Evolutionary conservation across 2,113 vertebrate genomes (phyloP).

Genomic region (Atlantisia rogersi): DNA sequence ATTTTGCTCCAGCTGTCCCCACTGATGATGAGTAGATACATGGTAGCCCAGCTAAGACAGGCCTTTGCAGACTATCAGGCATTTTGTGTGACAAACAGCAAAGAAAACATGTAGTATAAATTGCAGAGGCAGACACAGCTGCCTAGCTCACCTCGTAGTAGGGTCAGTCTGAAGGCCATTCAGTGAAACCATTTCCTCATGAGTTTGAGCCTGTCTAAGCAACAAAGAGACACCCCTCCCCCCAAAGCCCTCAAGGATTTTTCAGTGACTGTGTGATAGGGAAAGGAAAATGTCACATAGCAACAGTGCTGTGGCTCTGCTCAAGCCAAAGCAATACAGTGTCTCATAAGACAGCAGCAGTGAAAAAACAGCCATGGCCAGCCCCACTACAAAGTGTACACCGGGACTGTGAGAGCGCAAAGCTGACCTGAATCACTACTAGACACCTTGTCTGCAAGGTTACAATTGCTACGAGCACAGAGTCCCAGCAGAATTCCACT

Average conservation of each 20-base stretch:
- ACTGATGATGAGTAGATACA: neutral
- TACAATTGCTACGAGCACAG: neutral
- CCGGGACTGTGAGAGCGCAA: neutral
- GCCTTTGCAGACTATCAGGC: neutral
- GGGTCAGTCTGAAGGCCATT: neutral
- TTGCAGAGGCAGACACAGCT: neutral
- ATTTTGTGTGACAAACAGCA: neutral
- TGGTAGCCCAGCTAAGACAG: neutral
- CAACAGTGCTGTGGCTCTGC: neutral
- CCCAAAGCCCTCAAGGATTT: neutral
- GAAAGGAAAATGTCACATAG: neutral
- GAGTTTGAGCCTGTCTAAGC: neutral
- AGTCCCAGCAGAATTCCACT: neutral
- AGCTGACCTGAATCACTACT: neutral
- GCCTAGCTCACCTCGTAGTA: neutral
- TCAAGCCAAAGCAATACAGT: neutral
- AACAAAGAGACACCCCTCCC: neutral
- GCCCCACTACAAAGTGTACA: neutral
- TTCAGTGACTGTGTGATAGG: neutral
- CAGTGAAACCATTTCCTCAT: neutral
- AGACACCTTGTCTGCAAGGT: neutral
- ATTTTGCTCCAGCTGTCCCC: neutral
- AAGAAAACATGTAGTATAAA: neutral
- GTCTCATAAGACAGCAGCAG: neutral
- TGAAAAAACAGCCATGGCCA: neutral